Evolutionary conservation across 2,797 vertebrate genomes (phyloP).

Genomic region (Anguilla anguilla): DNA sequence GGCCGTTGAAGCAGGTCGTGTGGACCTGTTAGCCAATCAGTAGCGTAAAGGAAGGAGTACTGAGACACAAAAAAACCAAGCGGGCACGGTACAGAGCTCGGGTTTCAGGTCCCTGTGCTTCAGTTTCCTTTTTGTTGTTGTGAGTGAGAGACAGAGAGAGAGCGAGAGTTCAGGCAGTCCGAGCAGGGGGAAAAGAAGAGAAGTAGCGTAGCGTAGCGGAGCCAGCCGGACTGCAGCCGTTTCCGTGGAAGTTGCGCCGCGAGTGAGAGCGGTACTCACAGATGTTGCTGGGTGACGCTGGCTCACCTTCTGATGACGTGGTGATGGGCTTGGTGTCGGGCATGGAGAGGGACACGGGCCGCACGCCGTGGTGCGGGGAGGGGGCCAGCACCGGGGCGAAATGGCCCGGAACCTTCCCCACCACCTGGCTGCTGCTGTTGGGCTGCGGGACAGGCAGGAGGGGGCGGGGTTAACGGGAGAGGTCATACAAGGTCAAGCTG

Average conservation of each 20-base stretch:
- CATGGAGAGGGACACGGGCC: conserved; percentile 94
- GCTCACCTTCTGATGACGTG: conserved; percentile 97
- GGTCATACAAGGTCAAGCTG: not conserved
- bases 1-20: too few species aligned
- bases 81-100: not conserved
- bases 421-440: conserved; percentile 97
- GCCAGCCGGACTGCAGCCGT: not conserved
- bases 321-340: conserved; percentile 98
- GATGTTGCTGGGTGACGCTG: conserved; percentile 42
- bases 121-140: not conserved
- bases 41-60: too few species aligned
- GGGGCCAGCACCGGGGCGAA: conserved; percentile 97
- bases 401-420: conserved; percentile 96
- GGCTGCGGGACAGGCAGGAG: conserved; percentile 78
- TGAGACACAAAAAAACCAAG: too few species aligned
- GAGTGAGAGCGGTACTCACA: conserved; percentile 6
- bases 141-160: not conserved
- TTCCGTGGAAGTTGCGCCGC: not conserved
- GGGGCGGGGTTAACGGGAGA: not conserved
- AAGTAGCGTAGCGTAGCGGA: not conserved
- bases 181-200: not conserved
- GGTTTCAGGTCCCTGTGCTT: not conserved
- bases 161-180: not conserved
- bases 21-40: too few species aligned
- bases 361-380: conserved; percentile 95